Evolutionary conservation across 2,113 vertebrate species (phyloP).

Genomic region (Addax nasomaculatus): DNA sequence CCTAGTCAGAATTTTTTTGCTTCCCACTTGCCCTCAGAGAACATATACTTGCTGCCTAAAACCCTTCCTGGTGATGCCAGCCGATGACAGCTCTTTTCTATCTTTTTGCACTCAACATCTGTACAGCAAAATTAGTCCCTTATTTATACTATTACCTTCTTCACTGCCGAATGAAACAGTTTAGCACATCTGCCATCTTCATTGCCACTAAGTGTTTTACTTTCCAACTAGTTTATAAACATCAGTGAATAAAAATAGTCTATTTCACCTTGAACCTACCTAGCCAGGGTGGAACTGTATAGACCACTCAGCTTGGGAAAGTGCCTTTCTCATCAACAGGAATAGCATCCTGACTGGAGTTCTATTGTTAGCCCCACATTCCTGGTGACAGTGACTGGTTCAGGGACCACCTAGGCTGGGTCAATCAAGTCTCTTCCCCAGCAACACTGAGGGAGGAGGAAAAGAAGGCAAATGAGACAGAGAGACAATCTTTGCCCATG

Average conservation of each 20-base stretch:
- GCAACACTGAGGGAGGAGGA: background rate
- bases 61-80: background rate
- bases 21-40: background rate
- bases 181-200: background rate
- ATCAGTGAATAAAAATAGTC: background rate
- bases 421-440: background rate
- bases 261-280: background rate
- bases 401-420: background rate
- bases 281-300: background rate
- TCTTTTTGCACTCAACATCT: background rate
- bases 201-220: background rate
- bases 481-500: background rate
- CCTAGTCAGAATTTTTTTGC: background rate
- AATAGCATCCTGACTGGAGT: background rate
- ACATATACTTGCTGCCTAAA: background rate
- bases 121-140: background rate
- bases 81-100: background rate
- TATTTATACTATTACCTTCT: background rate
- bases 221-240: slow-evolving; percentile 14
- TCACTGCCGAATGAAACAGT: background rate
- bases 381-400: background rate
- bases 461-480: background rate
- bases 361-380: background rate
- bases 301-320: background rate
- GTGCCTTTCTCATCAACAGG: background rate